Base-by-base conservation (phyloP, 2,113 vertebrate genomes). In the Microcebus tavaratra region DNA sequence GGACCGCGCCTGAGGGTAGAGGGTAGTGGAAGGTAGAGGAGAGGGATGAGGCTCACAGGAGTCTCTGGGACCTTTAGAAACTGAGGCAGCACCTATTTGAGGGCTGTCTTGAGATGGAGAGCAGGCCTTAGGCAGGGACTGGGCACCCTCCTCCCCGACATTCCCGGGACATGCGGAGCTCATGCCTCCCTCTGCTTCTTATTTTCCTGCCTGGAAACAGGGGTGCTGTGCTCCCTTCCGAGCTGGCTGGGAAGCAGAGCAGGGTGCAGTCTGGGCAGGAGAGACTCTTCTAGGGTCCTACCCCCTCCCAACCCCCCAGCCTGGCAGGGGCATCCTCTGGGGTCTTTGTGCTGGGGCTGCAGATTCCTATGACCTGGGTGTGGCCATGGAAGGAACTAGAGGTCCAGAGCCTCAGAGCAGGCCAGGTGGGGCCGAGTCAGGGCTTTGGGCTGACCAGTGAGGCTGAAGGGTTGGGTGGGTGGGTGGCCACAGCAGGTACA, bases 301-400 rank as follows among this genome's bases (percentile, higher is more conserved):
- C 23, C 15, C 45, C 15, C 29, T 42, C 48, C 55, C 14, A 3
- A 13, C 5, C 11, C 8, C 14, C 1, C 18, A 20, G 5, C 21
- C 78, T 48, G 57, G 65, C 29, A 31, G 13, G 8, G 15, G 12
- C 67, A 68, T 31, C 85, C 39, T 34, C 59, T 78, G 36, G 76
- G 53, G 12, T 91, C 67, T 45, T 5, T 75, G 61, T 45, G 75
- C n/a, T 2, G 29, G 34, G 76, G 55, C 57, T 89, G 31, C 72
- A 79, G 42, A n/a, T 31, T 63, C 65, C 55, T 88, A 23, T 80
- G 73, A 27, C 57, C 79, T 50, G 73, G 88, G 68, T 80, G 68
- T 95, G 90, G 68, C 93, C 27, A 10, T 4, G 25, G 86, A 91
- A 95, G 83, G 63, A 95, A 31, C 82, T 50, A 65, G 65, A 89